Base-by-base conservation (phyloP, 2,797 vertebrate species). In the Potorous gilbertii region DNA sequence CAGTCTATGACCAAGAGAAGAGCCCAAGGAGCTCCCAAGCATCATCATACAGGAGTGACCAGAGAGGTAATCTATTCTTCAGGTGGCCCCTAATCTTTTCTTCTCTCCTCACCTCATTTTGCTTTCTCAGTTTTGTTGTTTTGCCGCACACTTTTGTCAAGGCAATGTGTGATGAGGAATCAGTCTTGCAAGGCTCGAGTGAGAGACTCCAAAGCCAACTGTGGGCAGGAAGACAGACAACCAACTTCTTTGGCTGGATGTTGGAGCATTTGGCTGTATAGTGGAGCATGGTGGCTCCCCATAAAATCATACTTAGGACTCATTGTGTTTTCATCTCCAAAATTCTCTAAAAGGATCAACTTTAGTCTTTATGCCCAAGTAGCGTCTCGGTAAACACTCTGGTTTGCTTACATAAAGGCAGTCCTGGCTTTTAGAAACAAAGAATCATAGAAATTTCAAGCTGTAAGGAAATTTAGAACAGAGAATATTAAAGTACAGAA, bases 301-400 rank as follows among this genome's bases (percentile, higher is more conserved):
- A 50, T 87, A 50, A 87, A 50, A 87, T 81, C 40, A 87, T 87
- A 87, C 74, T 87, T 87, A 87, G 74, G 74, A 87, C 24, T 87
- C 74, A 50, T 87, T 87, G 74, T 87, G 74, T 87, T 87, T 87
- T 87, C 74, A 50, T 87, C 74, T 87, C 74, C 74, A 81, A 81
- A 81, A 81, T 81, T 9, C 40, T 81, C 74, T 81, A 81, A 46
- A 81, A 81, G 74, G 21, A 81, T 81, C 74, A 81, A 81, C 74
- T 46, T 81, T 46, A 81, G 40, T 81, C 74, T 81, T 50, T 87
- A 50, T 87, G 74, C 74, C 74, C 74, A 87, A 87, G 74, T 50
- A 87, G 74, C 10, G 74, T 87, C 74, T 50, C 74, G 1, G 40
- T 50, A 87, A 50, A 50, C 40, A 50, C 74, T 27, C 40, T 87